A percentile compares a stretch with the other conserved stretches of the same genome.
Conservation (phyloP, 2,113 vertebrate genomes). For the Cairina moschata region DNA sequence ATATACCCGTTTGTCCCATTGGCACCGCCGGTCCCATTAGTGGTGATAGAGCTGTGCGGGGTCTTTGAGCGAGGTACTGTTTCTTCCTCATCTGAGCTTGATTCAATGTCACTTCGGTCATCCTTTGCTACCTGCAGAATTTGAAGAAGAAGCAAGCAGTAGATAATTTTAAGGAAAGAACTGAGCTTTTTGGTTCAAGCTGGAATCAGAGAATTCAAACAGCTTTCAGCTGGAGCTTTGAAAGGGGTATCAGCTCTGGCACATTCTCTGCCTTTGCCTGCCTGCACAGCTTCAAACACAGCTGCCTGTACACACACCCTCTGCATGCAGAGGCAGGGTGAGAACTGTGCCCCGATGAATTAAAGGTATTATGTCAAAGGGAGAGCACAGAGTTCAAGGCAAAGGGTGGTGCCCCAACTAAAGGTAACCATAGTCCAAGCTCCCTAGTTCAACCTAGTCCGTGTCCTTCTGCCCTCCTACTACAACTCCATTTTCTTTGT, state of each 20-base stretch:
- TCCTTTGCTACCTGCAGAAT: slow-evolving; percentile 90
- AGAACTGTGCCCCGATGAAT: background rate
- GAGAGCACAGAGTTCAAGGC: background rate
- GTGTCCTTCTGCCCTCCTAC: background rate
- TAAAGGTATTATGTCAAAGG: background rate
- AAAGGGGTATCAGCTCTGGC: background rate
- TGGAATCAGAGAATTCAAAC: background rate
- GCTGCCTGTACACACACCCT: background rate
- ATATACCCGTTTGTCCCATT: slow-evolving; percentile 93
- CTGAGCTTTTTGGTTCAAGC: background rate
- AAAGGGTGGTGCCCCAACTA: background rate
- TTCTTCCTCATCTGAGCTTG: slow-evolving; percentile 95
- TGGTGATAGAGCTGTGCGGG: slow-evolving; percentile 78
- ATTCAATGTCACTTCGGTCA: slow-evolving; percentile 94
- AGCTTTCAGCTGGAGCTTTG: background rate
- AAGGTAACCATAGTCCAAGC: background rate
- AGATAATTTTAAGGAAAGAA: background rate
- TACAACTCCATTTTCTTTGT: background rate
- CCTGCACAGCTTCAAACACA: background rate
- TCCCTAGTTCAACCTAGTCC: background rate
- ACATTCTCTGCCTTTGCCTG: background rate
- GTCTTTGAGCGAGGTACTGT: slow-evolving; percentile 80
- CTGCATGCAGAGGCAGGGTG: background rate
- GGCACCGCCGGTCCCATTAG: slow-evolving; percentile 90
- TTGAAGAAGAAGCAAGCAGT: background rate